Evolutionary conservation across 2,113 vertebrate genomes (phyloP).

Genomic region (Coturnix japonica): DNA sequence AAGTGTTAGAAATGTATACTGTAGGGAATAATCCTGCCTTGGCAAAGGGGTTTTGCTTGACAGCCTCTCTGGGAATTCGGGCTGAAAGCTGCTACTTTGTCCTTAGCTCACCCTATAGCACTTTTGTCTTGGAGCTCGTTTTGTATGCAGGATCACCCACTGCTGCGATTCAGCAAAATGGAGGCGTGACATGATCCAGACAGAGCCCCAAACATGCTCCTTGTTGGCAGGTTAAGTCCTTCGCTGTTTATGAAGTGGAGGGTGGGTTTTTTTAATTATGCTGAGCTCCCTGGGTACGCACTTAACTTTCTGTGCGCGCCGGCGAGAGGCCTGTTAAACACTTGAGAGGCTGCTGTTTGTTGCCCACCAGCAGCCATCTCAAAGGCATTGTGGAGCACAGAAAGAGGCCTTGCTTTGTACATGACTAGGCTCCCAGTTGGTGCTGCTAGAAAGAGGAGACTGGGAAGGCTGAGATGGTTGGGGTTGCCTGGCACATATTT

Average conservation of each 20-base stretch:
- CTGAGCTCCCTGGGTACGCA: neutral
- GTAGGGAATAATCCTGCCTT: constrained; percentile 13
- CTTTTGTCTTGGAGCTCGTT: constrained; percentile 42
- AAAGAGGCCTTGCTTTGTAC: neutral
- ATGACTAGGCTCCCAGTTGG: neutral
- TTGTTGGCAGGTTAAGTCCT: constrained; percentile 38
- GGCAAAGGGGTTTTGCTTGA: constrained; percentile 26
- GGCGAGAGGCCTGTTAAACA: constrained; percentile 18
- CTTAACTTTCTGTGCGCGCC: neutral
- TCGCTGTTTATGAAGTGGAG: constrained; percentile 18
- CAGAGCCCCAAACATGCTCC: neutral
- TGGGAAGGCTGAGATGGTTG: neutral
- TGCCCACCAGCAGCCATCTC: neutral
- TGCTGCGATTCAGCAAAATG: neutral
- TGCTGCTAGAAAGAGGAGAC: neutral
- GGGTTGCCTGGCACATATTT: constrained; percentile 26
- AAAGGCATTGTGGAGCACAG: neutral
- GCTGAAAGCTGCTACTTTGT: constrained; percentile 27
- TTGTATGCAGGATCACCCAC: constrained; percentile 40
- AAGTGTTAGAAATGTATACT: constrained; percentile 22
- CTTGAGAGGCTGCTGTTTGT: neutral
- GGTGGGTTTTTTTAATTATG: neutral
- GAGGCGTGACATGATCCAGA: neutral
- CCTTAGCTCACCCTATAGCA: constrained; percentile 50
- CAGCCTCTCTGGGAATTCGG: constrained; percentile 11